phyloP scores from a whole-genome alignment of 2,888 invertebrate genomes.

The Leptopilina myrica region DNA sequence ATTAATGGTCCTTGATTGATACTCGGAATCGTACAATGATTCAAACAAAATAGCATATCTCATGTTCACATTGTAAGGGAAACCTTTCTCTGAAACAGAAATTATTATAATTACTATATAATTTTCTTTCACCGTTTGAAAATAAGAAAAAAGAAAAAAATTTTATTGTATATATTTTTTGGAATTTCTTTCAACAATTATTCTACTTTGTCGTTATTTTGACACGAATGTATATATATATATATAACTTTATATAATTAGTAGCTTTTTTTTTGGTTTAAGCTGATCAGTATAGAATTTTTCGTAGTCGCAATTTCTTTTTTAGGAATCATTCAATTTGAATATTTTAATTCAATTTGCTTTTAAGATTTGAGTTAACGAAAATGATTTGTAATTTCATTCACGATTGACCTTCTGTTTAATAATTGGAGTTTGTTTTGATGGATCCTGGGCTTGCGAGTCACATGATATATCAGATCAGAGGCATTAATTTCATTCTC shows the following conservation, averaged over 20 bases:
- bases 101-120: not conserved
- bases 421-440: conserved; percentile 28
- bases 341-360: conserved; percentile 6
- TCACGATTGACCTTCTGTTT: conserved; percentile 20
- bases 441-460: conserved; percentile 22
- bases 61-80: not conserved
- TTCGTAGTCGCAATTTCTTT: not conserved
- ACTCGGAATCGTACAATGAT: not conserved
- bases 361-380: conserved; percentile 7
- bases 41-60: not conserved
- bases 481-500: conserved; percentile 21
- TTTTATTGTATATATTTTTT: too few species aligned
- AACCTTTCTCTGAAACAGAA: conserved; percentile 28
- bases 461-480: conserved; percentile 26
- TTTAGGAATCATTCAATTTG: not conserved
- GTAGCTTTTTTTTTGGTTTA: too few species aligned
- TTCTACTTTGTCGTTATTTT: too few species aligned
- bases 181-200: too few species aligned
- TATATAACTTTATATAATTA: not conserved
- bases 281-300: too few species aligned
- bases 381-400: conserved; percentile 25
- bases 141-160: too few species aligned
- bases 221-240: not conserved
- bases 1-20: conserved; percentile 17
- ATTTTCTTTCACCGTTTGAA: not conserved